These are phyloP conservation scores for Cheilinus undulatus DNA, from an alignment of 2,113 vertebrate species.

Conservation along the genomic window DNA sequence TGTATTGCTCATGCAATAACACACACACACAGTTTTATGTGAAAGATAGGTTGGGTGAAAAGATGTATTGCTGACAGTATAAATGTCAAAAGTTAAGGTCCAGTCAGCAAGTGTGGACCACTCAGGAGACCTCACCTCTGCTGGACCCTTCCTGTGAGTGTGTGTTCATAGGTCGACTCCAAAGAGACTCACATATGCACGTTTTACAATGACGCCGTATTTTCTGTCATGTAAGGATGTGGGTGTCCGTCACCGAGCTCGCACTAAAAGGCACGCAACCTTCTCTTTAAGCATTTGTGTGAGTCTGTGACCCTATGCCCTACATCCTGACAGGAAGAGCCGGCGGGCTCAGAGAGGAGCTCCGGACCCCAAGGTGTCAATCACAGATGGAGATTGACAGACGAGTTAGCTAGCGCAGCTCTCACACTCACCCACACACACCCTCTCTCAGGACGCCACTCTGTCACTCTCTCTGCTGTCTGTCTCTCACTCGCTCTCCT, in stretches of 20 bases:
- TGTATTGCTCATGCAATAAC: not conserved
- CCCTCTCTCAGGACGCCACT: conserved; percentile 69
- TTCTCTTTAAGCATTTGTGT: not conserved
- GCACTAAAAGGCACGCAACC: conserved; percentile 1
- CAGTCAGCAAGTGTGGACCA: conserved; percentile 66
- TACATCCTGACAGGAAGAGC: conserved; percentile 71
- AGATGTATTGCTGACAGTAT: conserved; percentile 63
- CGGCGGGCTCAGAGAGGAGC: conserved; percentile 61
- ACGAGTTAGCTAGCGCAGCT: conserved; percentile 66
- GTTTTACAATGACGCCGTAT: conserved; percentile 19
- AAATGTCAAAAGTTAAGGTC: conserved; percentile 68
- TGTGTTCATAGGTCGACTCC: not conserved
- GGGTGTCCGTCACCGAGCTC: conserved; percentile 8
- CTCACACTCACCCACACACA: conserved; percentile 75
- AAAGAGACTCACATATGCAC: not conserved
- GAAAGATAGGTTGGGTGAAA: conserved; percentile 20
- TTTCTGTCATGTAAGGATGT: conserved; percentile 3
- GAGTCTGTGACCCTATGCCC: conserved; percentile 60
- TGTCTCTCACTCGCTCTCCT: conserved; percentile 69
- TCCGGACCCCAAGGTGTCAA: conserved; percentile 71
- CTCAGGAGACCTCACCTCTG: conserved; percentile 46
- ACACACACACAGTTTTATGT: not conserved
- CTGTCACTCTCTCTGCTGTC: conserved; percentile 71
- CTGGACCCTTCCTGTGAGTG: not conserved
- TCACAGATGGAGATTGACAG: conserved; percentile 77